phyloP scores from a whole-genome alignment of 92 coral and sea anemone species.

The Micromussa lordhowensis region DNA sequence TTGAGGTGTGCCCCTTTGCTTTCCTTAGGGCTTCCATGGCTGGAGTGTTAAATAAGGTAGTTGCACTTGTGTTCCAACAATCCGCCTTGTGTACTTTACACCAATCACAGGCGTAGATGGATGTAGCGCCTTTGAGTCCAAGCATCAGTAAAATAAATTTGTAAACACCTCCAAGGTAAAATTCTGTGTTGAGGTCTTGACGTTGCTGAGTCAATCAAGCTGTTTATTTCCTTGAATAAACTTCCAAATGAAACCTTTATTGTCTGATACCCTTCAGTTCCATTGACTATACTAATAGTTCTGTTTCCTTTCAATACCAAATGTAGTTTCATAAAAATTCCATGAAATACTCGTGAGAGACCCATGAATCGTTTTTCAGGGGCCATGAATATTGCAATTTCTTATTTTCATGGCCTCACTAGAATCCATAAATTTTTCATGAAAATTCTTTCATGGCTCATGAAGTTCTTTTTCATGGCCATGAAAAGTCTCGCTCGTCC shows the following conservation, averaged over 20 bases:
- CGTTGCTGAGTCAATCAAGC: constrained; percentile 22
- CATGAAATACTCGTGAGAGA: no score
- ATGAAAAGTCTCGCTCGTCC: no score
- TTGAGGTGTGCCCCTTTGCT: neutral
- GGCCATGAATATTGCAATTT: no score
- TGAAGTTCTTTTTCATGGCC: no score
- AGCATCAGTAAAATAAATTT: no score
- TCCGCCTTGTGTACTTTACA: constrained; percentile 44
- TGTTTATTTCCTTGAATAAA: constrained; percentile 48
- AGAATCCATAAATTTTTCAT: no score
- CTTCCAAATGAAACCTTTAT: constrained; percentile 32
- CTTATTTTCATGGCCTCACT: no score
- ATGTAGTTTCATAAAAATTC: no score
- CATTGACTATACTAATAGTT: constrained; percentile 57
- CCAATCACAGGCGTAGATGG: constrained; percentile 50
- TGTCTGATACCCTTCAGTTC: constrained; percentile 60
- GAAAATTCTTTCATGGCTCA: no score
- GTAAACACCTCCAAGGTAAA: no score
- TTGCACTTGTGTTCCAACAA: constrained; percentile 11
- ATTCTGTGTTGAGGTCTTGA: constrained; percentile 27
- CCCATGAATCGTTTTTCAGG: no score
- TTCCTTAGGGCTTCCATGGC: constrained; percentile 6
- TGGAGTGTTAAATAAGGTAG: neutral
- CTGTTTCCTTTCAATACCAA: constrained; percentile 17
- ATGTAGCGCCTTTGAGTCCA: constrained; percentile 48